Conservation (phyloP, 1,140 invertebrate genomes). For the Chironomus tepperi region DNA sequence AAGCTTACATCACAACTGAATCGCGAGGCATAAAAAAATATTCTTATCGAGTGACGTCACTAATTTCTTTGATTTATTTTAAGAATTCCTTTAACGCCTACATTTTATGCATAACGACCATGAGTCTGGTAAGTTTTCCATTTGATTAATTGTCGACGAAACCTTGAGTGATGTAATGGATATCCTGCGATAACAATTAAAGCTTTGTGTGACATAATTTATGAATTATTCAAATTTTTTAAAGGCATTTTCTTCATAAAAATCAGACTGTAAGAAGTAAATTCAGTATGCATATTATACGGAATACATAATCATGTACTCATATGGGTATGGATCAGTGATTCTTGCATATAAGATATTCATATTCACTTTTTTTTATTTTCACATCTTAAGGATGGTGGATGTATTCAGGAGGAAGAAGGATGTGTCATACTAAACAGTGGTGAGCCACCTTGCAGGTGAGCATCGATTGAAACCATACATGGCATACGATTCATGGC, state of each 20-base stretch:
- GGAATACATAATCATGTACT: neutral
- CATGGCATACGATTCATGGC: too few species aligned
- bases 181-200: neutral
- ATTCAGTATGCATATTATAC: neutral
- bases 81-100: neutral
- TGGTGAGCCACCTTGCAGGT: too few species aligned
- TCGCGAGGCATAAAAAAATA: neutral
- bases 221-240: neutral
- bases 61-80: neutral
- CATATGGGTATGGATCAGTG: neutral
- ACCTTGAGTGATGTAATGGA: neutral
- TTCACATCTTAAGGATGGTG: too few species aligned
- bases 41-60: neutral
- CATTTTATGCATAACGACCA: neutral
- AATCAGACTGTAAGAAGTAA: neutral
- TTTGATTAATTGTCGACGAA: neutral
- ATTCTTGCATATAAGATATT: neutral
- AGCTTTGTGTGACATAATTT: neutral
- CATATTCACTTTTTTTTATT: too few species aligned
- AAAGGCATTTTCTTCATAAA: neutral
- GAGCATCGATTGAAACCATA: too few species aligned
- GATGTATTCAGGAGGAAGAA: neutral
- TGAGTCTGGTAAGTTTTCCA: neutral
- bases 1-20: neutral
- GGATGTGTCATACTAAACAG: too few species aligned